Percentiles rank a stretch among this genome's conserved stretches.
phyloP scores from a whole-genome alignment of 2,888 invertebrate genomes.

The Erannis defoliaria region DNA sequence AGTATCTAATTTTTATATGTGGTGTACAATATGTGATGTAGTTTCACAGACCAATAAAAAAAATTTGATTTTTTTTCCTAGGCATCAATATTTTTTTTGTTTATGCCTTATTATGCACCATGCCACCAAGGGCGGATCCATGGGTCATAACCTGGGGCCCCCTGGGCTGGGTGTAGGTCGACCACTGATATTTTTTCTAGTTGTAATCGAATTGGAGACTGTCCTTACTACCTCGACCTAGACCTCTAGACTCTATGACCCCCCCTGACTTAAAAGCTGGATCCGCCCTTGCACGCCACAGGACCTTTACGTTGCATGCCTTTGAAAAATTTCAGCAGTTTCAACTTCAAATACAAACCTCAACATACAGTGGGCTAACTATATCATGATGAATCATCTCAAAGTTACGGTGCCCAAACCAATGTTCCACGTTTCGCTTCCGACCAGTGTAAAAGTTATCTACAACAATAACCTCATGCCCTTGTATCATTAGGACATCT shows the following conservation, averaged over 20 bases:
- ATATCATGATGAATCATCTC: slow-evolving; percentile 99
- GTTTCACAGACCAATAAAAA: neutral
- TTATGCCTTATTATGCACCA: neutral
- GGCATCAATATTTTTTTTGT: neutral
- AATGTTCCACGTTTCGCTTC: slow-evolving; percentile 98
- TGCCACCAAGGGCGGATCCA: too few relatives aligned
- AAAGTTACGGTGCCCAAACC: slow-evolving; percentile 99
- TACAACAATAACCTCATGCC: slow-evolving; percentile 98
- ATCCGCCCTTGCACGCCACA: too few relatives aligned
- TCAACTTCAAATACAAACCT: slow-evolving; percentile 77
- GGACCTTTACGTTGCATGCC: too few relatives aligned
- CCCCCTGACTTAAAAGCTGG: too few relatives aligned
- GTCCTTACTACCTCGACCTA: too few relatives aligned
- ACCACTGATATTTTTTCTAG: too few relatives aligned
- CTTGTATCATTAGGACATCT: slow-evolving; percentile 97
- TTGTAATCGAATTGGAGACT: too few relatives aligned
- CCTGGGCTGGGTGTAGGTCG: too few relatives aligned
- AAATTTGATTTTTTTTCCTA: neutral
- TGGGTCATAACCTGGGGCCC: too few relatives aligned
- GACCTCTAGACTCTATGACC: too few relatives aligned
- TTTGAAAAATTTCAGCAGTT: neutral
- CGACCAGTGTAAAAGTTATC: slow-evolving; percentile 99
- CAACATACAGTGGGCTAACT: slow-evolving; percentile 98
- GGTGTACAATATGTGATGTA: too few relatives aligned
- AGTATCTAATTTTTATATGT: too few relatives aligned